These are phyloP conservation scores for Idaea dimidiata DNA, from an alignment of 2,888 invertebrate genomes.

Conservation along the genomic window DNA sequence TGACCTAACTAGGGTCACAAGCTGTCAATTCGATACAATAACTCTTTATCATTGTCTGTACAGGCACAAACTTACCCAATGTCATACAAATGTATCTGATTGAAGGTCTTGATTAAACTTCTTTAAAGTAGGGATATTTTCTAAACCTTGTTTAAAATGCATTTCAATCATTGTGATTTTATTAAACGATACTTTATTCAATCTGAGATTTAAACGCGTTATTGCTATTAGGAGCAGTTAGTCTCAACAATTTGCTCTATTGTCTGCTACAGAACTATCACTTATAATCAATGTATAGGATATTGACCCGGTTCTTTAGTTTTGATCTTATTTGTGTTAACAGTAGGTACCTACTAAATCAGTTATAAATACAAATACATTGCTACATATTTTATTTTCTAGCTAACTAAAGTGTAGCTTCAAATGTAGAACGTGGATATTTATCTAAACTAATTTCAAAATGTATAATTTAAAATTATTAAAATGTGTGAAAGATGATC, in stretches of 20 bases:
- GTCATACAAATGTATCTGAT: conserved; percentile 16
- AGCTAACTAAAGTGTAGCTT: conserved; percentile 15
- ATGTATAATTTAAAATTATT: neutral
- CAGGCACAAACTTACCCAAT: conserved; percentile 20
- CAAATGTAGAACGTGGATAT: neutral
- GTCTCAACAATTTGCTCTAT: conserved; percentile 59
- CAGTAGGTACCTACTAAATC: too few species aligned
- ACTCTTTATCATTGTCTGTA: conserved; percentile 37
- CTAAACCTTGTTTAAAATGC: neutral
- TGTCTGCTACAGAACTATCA: conserved; percentile 53
- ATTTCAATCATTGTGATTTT: conserved; percentile 14
- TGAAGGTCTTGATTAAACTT: neutral
- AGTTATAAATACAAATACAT: too few species aligned
- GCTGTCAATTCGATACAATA: conserved; percentile 46
- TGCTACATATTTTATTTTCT: too few species aligned
- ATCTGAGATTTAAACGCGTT: conserved; percentile 32
- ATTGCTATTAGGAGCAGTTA: conserved; percentile 42
- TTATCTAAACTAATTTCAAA: neutral
- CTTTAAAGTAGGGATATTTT: neutral
- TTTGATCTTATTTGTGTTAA: conserved; percentile 48
- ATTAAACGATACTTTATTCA: conserved; percentile 32
- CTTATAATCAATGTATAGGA: conserved; percentile 59
- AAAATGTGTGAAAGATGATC: neutral
- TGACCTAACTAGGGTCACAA: conserved; percentile 48
- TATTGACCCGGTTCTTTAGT: conserved; percentile 59